phyloP scores from a whole-genome alignment of 2,797 vertebrate species.

The Enteromius anoplus region DNA sequence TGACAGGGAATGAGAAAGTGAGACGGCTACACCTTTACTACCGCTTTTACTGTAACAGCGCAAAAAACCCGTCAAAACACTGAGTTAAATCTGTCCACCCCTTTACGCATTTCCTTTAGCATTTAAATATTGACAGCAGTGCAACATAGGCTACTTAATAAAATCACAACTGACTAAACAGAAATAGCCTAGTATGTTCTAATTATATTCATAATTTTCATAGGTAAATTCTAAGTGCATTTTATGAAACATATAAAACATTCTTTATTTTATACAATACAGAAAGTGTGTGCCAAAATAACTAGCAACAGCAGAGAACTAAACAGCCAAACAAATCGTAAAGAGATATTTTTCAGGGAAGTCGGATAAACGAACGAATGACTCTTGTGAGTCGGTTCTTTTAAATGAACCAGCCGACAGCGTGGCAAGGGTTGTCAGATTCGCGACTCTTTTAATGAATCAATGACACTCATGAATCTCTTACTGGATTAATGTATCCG shows the following conservation, averaged over 20 bases:
- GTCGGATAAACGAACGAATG: neutral
- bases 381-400: neutral
- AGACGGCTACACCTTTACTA: conserved; percentile 66
- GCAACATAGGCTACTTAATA: neutral
- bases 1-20: conserved; percentile 68
- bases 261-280: neutral
- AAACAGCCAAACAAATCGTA: neutral
- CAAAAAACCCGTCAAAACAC: conserved; percentile 33
- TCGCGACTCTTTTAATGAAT: neutral
- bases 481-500: neutral
- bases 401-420: neutral
- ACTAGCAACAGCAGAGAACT: neutral
- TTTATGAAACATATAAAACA: neutral
- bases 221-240: neutral
- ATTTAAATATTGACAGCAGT: neutral
- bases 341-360: neutral
- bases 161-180: neutral
- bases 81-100: neutral
- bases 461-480: neutral
- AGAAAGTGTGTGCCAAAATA: neutral
- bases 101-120: neutral
- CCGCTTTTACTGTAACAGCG: conserved; percentile 34
- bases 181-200: too few relatives aligned
- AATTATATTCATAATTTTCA: neutral
- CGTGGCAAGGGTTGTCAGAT: neutral